Evolutionary conservation across 2,888 invertebrate genomes (phyloP).

Genomic region (Pocota personata): DNA sequence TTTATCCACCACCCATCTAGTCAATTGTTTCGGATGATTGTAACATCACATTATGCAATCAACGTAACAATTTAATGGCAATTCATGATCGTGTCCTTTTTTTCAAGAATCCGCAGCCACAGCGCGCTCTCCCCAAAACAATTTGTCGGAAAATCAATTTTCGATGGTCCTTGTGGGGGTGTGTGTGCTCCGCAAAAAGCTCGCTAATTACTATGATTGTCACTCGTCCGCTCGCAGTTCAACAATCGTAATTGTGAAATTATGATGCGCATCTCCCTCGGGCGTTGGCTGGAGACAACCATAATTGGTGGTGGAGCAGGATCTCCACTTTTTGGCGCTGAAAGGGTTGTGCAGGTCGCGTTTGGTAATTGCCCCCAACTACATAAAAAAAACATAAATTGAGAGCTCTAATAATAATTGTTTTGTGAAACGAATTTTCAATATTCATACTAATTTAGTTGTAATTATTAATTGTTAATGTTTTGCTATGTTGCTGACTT

Average conservation of each 20-base stretch:
- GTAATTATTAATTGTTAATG: conserved; percentile 68
- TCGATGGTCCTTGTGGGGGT: background rate
- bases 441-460: conserved; percentile 62
- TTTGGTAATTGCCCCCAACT: conserved; percentile 15
- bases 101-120: background rate
- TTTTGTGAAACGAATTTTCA: conserved; percentile 54
- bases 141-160: conserved; percentile 35
- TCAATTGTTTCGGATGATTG: conserved; percentile 38
- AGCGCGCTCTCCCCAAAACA: background rate
- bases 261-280: conserved; percentile 41
- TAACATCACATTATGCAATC: conserved; percentile 44
- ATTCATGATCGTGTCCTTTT: conserved; percentile 40
- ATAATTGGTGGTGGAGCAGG: conserved; percentile 21
- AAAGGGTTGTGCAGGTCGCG: conserved; percentile 1
- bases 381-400: conserved; percentile 39
- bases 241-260: conserved; percentile 58
- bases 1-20: conserved; percentile 1
- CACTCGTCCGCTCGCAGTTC: conserved; percentile 27
- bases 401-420: conserved; percentile 44
- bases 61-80: conserved; percentile 57
- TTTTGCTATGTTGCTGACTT: conserved; percentile 58
- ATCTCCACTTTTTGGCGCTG: background rate
- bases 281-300: conserved; percentile 8
- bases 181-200: conserved; percentile 24
- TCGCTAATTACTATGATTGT: conserved; percentile 54